Percentiles rank a stretch among this genome's conserved stretches.
Conservation (phyloP, 2,113 vertebrate genomes). For the Podarcis raffonei region DNA sequence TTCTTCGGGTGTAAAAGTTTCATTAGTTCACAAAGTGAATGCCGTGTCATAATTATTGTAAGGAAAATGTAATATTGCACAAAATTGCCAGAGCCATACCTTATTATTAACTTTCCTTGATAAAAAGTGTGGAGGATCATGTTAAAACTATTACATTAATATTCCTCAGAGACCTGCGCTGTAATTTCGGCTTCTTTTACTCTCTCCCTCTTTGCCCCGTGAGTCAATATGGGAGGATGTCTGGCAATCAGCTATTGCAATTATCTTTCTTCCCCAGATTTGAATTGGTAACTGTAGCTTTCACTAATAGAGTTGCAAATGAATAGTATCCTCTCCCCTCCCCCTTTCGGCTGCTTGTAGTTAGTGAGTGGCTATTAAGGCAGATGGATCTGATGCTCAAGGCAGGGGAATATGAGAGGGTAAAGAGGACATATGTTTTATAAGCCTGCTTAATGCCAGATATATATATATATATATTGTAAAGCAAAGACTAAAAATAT, state of each 20-base stretch:
- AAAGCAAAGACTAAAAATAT: background rate
- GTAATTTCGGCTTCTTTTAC: conserved; percentile 69
- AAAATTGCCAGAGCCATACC: conserved; percentile 52
- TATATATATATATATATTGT: background rate
- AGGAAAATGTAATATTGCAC: conserved; percentile 46
- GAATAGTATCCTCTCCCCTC: conserved; percentile 57
- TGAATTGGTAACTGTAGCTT: conserved; percentile 67
- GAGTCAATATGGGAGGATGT: conserved; percentile 68
- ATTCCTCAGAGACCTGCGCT: conserved; percentile 60
- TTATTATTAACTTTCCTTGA: conserved; percentile 58
- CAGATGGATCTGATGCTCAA: conserved; percentile 36
- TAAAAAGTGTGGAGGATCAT: conserved; percentile 59
- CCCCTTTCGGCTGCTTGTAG: conserved; percentile 14
- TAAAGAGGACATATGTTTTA: conserved; percentile 56
- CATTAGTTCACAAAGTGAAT: conserved; percentile 35
- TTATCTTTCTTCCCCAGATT: conserved; percentile 66
- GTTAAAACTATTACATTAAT: conserved; percentile 70
- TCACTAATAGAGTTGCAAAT: conserved; percentile 71
- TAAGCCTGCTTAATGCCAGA: background rate
- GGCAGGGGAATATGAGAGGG: conserved; percentile 54
- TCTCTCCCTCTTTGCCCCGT: conserved; percentile 65
- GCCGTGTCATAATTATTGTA: conserved; percentile 38
- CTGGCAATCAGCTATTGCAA: conserved; percentile 72
- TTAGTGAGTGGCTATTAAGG: conserved; percentile 49
- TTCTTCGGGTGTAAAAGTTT: conserved; percentile 12